Conservation (phyloP, 2,797 vertebrate species). For the Pelochelys cantorii region DNA sequence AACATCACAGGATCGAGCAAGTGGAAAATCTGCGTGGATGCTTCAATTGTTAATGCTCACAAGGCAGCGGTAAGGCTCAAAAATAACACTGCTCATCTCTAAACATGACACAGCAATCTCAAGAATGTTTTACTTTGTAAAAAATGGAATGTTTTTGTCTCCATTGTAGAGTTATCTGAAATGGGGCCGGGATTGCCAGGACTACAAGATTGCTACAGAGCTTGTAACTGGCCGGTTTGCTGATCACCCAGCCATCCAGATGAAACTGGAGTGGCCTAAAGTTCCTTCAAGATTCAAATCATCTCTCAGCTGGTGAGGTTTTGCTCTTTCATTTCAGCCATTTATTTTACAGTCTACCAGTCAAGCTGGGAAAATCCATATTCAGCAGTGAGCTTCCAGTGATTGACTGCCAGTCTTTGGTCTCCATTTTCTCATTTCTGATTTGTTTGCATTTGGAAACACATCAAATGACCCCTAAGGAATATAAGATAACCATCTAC, state of each 20-base stretch:
- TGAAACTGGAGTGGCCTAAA: constrained; percentile 84
- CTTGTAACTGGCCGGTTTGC: constrained; percentile 84
- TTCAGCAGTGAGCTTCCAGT: fast-evolving
- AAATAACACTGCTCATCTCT: fast-evolving
- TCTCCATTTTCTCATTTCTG: not conserved
- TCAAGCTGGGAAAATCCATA: not conserved
- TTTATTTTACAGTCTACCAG: fast-evolving
- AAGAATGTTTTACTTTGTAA: not conserved
- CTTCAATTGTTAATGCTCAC: constrained; percentile 82
- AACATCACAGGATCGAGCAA: constrained; percentile 81
- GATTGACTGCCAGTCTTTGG: not conserved
- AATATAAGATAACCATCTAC: not conserved
- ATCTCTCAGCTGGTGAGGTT: constrained; percentile 77
- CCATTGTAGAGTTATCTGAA: constrained; percentile 80
- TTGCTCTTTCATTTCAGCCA: not conserved
- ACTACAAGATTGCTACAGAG: constrained; percentile 78
- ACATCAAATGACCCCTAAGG: not conserved
- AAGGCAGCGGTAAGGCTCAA: constrained; percentile 84
- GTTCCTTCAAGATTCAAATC: constrained; percentile 75
- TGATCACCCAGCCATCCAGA: constrained; percentile 79
- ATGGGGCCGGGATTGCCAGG: constrained; percentile 86
- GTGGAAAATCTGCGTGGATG: constrained; percentile 87
- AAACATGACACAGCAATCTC: not conserved
- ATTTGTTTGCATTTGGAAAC: not conserved
- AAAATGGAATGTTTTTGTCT: not conserved